Conservation (phyloP, 2,797 vertebrate species). For the Melanotaenia trifasciata region DNA sequence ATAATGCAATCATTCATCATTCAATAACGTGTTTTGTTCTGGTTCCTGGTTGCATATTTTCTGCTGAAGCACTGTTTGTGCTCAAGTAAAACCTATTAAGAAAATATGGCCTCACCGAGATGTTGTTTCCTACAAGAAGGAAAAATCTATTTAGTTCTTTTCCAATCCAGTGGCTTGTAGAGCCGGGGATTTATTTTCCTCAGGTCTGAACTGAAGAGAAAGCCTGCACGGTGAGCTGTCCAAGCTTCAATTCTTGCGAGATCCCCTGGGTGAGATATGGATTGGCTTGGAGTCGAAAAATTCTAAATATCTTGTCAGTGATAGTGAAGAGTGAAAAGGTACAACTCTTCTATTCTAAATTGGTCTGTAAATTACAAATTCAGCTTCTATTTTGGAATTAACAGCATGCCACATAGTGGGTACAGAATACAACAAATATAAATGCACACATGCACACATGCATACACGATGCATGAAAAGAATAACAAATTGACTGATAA, state of each 20-base stretch:
- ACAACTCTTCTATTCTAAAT: conserved; percentile 35
- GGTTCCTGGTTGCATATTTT: conserved; percentile 71
- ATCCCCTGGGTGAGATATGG: conserved; percentile 68
- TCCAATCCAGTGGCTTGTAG: conserved; percentile 77
- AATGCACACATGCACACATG: conserved; percentile 14
- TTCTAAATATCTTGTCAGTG: conserved; percentile 63
- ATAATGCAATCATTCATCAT: conserved; percentile 73
- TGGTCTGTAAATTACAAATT: conserved; percentile 42
- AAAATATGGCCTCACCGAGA: conserved; percentile 69
- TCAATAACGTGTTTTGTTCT: conserved; percentile 72
- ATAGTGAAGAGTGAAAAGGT: conserved; percentile 44
- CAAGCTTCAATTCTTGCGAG: conserved; percentile 62
- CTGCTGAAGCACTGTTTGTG: conserved; percentile 71
- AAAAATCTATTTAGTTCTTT: conserved; percentile 76
- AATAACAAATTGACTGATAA: conserved; percentile 41
- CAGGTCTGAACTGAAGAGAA: conserved; percentile 58
- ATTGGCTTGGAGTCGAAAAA: conserved; percentile 56
- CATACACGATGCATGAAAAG: conserved; percentile 6
- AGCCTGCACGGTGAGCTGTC: conserved; percentile 62
- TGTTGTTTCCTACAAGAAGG: conserved; percentile 64
- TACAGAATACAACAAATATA: conserved; percentile 18
- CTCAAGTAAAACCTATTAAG: conserved; percentile 76
- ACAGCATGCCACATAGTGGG: conserved; percentile 21
- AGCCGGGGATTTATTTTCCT: conserved; percentile 67
- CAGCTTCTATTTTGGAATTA: conserved; percentile 34